These are phyloP conservation scores for Diplodus sargus DNA, from an alignment of 2,797 vertebrate genomes.

Conservation along the genomic window DNA sequence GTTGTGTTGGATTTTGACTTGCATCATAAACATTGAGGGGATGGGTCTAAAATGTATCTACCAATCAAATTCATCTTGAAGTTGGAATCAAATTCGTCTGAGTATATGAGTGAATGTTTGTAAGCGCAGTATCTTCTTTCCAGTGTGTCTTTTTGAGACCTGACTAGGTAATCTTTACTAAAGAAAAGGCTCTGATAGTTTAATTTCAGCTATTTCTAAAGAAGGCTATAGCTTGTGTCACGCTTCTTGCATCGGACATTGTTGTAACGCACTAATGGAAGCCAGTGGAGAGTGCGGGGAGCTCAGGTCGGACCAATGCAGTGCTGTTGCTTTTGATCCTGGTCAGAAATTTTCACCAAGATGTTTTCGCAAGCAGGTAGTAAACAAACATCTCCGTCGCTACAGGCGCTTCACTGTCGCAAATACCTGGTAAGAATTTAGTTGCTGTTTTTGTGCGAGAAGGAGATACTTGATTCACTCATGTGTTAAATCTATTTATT, in stretches of 20 bases:
- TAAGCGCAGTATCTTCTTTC: background rate
- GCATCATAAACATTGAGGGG: constrained; percentile 10
- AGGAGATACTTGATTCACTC: background rate
- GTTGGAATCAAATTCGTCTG: background rate
- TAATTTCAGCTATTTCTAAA: background rate
- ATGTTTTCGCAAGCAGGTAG: constrained; percentile 90
- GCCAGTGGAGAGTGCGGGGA: constrained; percentile 11
- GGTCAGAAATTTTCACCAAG: constrained; percentile 84
- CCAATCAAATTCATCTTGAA: constrained; percentile 13
- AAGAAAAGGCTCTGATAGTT: background rate
- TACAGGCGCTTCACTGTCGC: constrained; percentile 92
- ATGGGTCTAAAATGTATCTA: background rate
- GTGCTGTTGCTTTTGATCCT: constrained; percentile 18
- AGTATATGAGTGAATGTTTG: background rate
- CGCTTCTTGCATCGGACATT: background rate
- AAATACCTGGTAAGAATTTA: constrained; percentile 88
- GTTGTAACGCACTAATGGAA: constrained; percentile 37
- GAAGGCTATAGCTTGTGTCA: background rate
- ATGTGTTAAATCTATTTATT: constrained; percentile 6
- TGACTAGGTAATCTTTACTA: background rate
- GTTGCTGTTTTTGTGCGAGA: background rate
- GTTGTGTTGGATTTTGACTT: constrained; percentile 15
- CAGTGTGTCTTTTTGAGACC: background rate
- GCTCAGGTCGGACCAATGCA: constrained; percentile 66
- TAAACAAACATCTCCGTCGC: constrained; percentile 90